Evolutionary conservation across 2,888 invertebrate species (phyloP).

Genomic region (Sussaba pulchella): DNA sequence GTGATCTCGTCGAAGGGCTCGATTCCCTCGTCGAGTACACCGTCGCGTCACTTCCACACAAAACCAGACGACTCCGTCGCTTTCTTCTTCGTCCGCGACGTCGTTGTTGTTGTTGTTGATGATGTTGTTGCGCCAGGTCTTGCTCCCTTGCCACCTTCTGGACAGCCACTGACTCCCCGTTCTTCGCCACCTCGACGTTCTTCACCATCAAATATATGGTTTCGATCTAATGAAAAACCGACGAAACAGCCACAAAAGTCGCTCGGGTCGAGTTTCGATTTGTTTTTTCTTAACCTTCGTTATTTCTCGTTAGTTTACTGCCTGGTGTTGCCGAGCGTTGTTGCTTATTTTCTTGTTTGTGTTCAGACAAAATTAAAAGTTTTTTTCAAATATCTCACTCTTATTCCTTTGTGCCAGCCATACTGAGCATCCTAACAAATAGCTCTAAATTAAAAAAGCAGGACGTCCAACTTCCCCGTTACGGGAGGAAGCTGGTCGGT

Average conservation of each 20-base stretch:
- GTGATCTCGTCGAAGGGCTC: conserved; percentile 31
- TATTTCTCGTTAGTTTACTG: not conserved
- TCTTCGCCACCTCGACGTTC: conserved; percentile 51
- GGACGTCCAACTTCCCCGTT: conserved; percentile 66
- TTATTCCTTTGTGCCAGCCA: conserved; percentile 10
- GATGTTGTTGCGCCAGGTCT: conserved; percentile 45
- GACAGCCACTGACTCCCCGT: conserved; percentile 51
- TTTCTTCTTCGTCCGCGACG: conserved; percentile 62
- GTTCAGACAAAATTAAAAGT: conserved; percentile 13
- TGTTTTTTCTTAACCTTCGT: not conserved
- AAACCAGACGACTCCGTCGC: conserved; percentile 66
- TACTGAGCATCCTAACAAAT: conserved; percentile 5
- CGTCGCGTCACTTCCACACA: conserved; percentile 74
- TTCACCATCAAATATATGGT: conserved; percentile 58
- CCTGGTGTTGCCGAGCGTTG: not conserved
- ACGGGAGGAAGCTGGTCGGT: conserved; percentile 67
- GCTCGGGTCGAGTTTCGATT: not conserved
- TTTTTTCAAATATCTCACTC: conserved; percentile 28
- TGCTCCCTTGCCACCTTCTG: conserved; percentile 51
- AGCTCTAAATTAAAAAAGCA: conserved; percentile 31
- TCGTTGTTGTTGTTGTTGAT: conserved; percentile 60
- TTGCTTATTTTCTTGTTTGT: conserved; percentile 21
- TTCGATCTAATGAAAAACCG: not conserved
- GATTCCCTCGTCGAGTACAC: conserved; percentile 49
- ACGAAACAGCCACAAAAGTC: conserved; percentile 17